Percentiles rank a stretch among this genome's conserved stretches.
These are phyloP conservation scores for Phragmatobia fuliginosa DNA, from an alignment of 2,888 invertebrate species.

Conservation along the genomic window DNA sequence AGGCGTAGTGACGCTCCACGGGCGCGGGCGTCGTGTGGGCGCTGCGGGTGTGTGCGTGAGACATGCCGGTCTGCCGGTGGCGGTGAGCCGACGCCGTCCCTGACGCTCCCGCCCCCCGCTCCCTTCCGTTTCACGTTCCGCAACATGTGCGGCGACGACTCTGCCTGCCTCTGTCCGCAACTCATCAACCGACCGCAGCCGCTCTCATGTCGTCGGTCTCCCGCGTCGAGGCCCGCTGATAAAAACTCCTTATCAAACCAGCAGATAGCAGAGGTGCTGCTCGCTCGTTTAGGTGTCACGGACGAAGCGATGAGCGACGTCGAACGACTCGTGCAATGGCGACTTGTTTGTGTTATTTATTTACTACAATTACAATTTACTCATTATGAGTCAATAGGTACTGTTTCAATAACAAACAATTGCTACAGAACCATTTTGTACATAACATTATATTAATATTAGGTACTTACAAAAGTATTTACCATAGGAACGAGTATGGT, in stretches of 20 bases:
- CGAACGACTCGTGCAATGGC: conserved; percentile 65
- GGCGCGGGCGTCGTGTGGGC: conserved; percentile 79
- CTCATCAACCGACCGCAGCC: conserved; percentile 67
- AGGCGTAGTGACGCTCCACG: conserved; percentile 83
- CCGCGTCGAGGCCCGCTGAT: conserved; percentile 78
- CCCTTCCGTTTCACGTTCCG: conserved; percentile 74
- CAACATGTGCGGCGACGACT: conserved; percentile 77
- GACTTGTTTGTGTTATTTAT: conserved; percentile 70
- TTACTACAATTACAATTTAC: too few species aligned
- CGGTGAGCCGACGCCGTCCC: conserved; percentile 74
- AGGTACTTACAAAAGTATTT: conserved; percentile 22
- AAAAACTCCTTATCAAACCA: conserved; percentile 80
- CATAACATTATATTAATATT: conserved; percentile 28
- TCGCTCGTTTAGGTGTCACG: conserved; percentile 83
- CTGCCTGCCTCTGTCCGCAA: conserved; percentile 52
- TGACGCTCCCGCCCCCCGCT: conserved; percentile 65
- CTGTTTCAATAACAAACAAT: conserved; percentile 60
- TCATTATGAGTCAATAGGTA: conserved; percentile 67
- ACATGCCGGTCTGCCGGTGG: conserved; percentile 69
- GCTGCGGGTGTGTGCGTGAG: conserved; percentile 77
- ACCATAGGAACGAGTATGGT: conserved; percentile 3
- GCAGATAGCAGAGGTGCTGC: conserved; percentile 85
- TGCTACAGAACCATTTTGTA: conserved; percentile 50
- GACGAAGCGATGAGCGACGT: conserved; percentile 70
- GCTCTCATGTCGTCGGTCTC: conserved; percentile 68